Percentiles rank a stretch among this genome's conserved stretches.
Conservation (phyloP, 2,797 vertebrate genomes). For the Odontamblyopus lacepedii region DNA sequence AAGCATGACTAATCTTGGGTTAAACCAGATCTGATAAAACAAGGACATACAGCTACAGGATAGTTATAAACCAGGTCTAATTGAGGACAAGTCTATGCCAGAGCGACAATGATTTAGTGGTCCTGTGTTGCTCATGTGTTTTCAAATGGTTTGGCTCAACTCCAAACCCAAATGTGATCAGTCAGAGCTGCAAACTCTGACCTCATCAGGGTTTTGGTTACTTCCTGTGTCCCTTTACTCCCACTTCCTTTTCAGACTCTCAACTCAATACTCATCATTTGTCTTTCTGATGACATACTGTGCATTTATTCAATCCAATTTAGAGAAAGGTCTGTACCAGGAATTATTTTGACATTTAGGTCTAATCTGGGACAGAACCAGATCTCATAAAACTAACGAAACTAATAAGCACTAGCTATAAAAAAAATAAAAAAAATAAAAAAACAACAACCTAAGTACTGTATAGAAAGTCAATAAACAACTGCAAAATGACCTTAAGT, state of each 20-base stretch:
- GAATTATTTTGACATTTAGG: background rate
- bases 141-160: background rate
- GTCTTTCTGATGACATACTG: constrained; percentile 24
- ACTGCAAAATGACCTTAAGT: too few species aligned
- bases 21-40: too few species aligned
- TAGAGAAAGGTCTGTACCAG: background rate
- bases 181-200: constrained; percentile 41
- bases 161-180: constrained; percentile 40
- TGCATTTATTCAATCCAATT: background rate
- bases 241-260: constrained; percentile 52
- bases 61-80: constrained; percentile 2
- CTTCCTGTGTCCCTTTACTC: constrained; percentile 59
- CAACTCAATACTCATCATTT: constrained; percentile 42
- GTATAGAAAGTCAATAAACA: too few species aligned
- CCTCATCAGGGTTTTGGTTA: constrained; percentile 37
- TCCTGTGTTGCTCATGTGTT: background rate
- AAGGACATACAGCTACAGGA: background rate
- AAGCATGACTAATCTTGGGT: too few species aligned
- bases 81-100: background rate
- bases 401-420: too few species aligned
- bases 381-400: background rate
- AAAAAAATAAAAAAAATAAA: too few species aligned
- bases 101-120: background rate
- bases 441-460: too few species aligned
- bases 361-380: background rate